Percentiles rank a stretch among this genome's conserved stretches.
phyloP scores from a whole-genome alignment of 1,140 invertebrate species.

The Bicyclus anynana region DNA sequence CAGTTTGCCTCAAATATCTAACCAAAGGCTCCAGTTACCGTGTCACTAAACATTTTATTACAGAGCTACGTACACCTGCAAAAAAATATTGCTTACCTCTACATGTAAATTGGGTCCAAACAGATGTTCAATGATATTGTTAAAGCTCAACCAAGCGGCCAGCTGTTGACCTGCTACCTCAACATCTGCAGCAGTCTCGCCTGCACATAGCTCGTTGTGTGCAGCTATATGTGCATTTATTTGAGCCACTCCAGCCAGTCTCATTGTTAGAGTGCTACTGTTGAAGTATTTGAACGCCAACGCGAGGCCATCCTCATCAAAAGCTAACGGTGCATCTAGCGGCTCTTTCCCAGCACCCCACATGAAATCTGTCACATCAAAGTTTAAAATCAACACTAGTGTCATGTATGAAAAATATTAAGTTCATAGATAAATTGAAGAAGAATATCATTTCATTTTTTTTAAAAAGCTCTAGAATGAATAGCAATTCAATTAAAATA shows the following conservation, averaged over 20 bases:
- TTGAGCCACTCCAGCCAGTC: constrained; percentile 92
- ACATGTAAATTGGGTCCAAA: constrained; percentile 98
- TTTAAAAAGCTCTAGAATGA: too few relatives aligned
- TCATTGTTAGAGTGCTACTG: constrained; percentile 94
- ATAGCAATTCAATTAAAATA: too few relatives aligned
- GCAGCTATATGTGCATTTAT: constrained; percentile 95
- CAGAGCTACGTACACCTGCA: too few relatives aligned
- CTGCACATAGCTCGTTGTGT: constrained; percentile 93
- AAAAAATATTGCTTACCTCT: constrained; percentile 80
- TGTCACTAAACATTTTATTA: too few relatives aligned
- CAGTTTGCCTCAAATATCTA: too few relatives aligned
- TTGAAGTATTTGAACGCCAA: constrained; percentile 97
- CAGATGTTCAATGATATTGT: constrained; percentile 95
- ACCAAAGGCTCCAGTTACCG: too few relatives aligned
- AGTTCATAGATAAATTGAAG: too few relatives aligned
- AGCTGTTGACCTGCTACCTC: constrained; percentile 90
- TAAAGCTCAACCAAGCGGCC: constrained; percentile 91
- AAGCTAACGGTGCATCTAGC: constrained; percentile 89
- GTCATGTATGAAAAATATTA: too few relatives aligned
- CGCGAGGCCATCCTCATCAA: constrained; percentile 93
- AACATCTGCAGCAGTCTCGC: constrained; percentile 89
- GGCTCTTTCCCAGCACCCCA: constrained; percentile 96
- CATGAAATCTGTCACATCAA: constrained; percentile 85
- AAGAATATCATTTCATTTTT: too few relatives aligned
- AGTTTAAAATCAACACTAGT: not conserved